A percentile compares a stretch with the other conserved stretches of the same genome.
phyloP scores from a whole-genome alignment of 1,140 invertebrate species.

The Meteorus sp. region DNA sequence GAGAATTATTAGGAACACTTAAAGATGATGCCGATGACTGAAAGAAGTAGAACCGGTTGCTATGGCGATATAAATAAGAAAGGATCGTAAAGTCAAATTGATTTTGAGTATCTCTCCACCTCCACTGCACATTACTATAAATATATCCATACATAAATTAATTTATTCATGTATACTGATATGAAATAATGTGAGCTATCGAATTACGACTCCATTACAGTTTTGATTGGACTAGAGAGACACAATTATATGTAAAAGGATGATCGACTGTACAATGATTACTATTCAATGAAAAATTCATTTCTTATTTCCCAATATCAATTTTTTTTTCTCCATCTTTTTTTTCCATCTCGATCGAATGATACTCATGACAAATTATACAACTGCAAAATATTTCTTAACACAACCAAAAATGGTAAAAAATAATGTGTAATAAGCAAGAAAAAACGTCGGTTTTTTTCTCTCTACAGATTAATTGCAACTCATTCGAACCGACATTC shows the following conservation, averaged over 20 bases:
- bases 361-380: neutral
- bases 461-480: conserved; percentile 1
- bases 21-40: neutral
- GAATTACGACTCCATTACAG: conserved; percentile 14
- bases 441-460: too few relatives aligned
- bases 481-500: neutral
- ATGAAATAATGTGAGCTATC: too few relatives aligned
- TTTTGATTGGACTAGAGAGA: conserved; percentile 3
- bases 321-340: neutral
- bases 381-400: too few relatives aligned
- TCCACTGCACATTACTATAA: too few relatives aligned
- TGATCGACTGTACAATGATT: neutral
- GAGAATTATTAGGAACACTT: conserved; percentile 13
- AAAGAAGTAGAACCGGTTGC: conserved; percentile 11
- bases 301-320: neutral
- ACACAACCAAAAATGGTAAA: too few relatives aligned
- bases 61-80: conserved; percentile 12
- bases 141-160: too few relatives aligned
- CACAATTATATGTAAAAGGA: neutral
- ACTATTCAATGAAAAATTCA: conserved; percentile 1
- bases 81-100: conserved; percentile 14
- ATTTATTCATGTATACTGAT: conserved; percentile 3
- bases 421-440: neutral
- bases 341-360: neutral
- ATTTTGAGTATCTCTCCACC: conserved; percentile 9